Evolutionary conservation across 2,113 vertebrate genomes (phyloP), one percentile per base, ranked within the genome.

Genomic region (Delphinapterus leucas): DNA sequence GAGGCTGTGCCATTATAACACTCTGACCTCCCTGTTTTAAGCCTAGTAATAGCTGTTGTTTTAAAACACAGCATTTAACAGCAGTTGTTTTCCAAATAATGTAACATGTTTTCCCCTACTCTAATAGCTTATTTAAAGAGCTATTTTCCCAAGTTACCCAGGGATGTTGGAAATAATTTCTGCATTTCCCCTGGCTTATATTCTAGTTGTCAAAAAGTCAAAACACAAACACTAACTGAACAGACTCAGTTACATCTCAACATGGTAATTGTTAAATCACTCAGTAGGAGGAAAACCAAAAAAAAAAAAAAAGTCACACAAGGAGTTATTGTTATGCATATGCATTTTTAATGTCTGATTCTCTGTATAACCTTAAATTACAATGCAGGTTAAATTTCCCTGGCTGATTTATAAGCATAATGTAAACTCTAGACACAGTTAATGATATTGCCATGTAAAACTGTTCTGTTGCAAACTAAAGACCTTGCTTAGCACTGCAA

Each of bases 401-500:
- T 98, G 98, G 97, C 98, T 98, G 98, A 98, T 99, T 98, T 98
- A 97, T 98, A 98, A 98, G 91, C 98, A 97, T 98, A 98, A 99
- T 98, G 98, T 98, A 98, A 98, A 98, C 97, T 98, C 97, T 95
- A 98, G 98, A 96, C 97, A 98, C 97, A 98, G 95, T 95, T 98
- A 98, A 98, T 98, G 98, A 98, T 98, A 98, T 73, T 98, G 98
- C 97, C 98, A 95, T 97, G 98, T 98, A 98, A 98, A 98, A 98
- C 86, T 95, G 80, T 98, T 98, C 97, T 97, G 63, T 98, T 97
- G 98, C 97, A 98, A 97, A 98, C 97, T 98, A 98, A 98, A 98
- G 98, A 98, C 98, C 98, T 98, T 98, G 96, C 97, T 98, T 98
- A 98, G 96, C 96, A 97, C 97, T 97, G 96, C 97, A 98, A 98